Evolutionary conservation across 1,140 invertebrate species (phyloP), one percentile per base, ranked within the genome.

Genomic region (Brachionus sp.): DNA sequence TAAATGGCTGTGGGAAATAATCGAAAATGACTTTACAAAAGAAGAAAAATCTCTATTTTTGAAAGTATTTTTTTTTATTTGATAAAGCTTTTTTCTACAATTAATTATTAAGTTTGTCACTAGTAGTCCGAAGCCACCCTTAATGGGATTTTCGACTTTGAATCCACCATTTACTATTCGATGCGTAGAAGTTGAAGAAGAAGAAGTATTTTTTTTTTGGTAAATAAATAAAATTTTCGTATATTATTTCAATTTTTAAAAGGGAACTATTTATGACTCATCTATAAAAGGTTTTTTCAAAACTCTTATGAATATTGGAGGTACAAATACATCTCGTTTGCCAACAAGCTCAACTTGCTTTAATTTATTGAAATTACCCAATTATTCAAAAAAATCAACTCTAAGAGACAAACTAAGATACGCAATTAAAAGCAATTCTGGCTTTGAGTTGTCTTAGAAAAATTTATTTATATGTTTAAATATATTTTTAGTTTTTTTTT

Each of bases 321-420:
- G 96, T 87, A 95, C 95, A 87, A 96, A 98, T 90, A 95, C 97
- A 0, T 93, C 96, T 68, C 92, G 97, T 37, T 91, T 99, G 42
- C 98, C 97, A 29, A 98, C 98, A 0, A 97, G 96, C 0, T 99
- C 97, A 0, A 99, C 98, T 0, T 99, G 98, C 88, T 99, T 99
- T 89, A 99, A 99, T 90, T 91, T 99, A 33, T 91, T 99, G 12
- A 99, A 99, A 88, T 90, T 99, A 85, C 98, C 98, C 77, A 99
- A 99, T 89, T 99, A 99, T 88, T 95, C 97, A 87, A 97, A 96
- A 88, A 95, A 97, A 87, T 93, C 93, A 85, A 97, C 95, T 1
- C 89, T 99, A 9, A 90, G 95, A 29, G 97, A 99, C 84, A 99
- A 99, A 90, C 89, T 99, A 2, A 92, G 95, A 77, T 99, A 99